A percentile compares a stretch with the other conserved stretches of the same genome.
Evolutionary conservation across 2,113 vertebrate genomes (phyloP).

Genomic region (Cryptotis parvus): DNA sequence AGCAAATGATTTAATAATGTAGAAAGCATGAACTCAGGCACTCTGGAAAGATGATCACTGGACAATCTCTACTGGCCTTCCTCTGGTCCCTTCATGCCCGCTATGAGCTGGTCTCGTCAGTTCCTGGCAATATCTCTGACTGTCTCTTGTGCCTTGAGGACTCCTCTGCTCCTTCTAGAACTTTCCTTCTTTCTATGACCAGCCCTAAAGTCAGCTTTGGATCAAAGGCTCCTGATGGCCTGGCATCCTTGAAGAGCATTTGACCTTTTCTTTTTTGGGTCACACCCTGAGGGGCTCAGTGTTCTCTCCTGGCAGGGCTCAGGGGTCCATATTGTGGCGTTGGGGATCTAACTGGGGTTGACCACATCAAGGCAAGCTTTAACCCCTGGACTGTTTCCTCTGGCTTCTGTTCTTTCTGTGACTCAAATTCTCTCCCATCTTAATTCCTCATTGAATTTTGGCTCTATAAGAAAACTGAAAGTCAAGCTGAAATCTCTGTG

Average conservation of each 20-base stretch:
- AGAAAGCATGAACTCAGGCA: not conserved
- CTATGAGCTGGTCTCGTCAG: not conserved
- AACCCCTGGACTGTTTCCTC: too few relatives aligned
- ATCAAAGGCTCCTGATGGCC: not conserved
- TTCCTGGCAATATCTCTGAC: not conserved
- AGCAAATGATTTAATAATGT: not conserved
- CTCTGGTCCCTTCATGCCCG: not conserved
- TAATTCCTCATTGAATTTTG: not conserved
- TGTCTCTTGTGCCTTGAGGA: not conserved
- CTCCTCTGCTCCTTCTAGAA: not conserved
- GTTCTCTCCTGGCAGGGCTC: too few relatives aligned
- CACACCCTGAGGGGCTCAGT: too few relatives aligned
- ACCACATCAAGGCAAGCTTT: too few relatives aligned
- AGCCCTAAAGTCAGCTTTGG: not conserved
- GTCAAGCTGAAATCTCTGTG: too few relatives aligned
- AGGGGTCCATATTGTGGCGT: too few relatives aligned
- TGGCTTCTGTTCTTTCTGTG: not conserved
- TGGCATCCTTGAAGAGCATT: not conserved
- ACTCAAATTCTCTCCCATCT: not conserved
- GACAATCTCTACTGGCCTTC: constrained; percentile 19
- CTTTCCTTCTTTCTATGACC: not conserved
- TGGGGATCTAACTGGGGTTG: too few relatives aligned
- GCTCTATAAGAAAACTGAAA: not conserved
- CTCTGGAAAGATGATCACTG: constrained; percentile 41
- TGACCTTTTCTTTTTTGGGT: not conserved